Evolutionary conservation across 2,888 invertebrate species (phyloP), one percentile per base, ranked within the genome.

Genomic region (Cryptocheilus praepositus): DNA sequence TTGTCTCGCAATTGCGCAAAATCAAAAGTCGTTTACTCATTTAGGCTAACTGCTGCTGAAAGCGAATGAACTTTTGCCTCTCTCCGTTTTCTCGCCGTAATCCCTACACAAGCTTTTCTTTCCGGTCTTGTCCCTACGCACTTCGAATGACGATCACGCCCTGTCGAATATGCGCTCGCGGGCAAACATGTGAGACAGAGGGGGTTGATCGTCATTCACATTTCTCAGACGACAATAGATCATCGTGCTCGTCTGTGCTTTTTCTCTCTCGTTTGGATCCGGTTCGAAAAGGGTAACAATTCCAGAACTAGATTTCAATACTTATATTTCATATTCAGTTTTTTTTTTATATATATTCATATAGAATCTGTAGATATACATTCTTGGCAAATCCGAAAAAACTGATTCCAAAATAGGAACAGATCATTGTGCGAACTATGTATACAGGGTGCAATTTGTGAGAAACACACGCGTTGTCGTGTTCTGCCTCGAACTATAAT

Each of bases 391-490:
- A 83, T 84, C 79, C 80, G 81, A 83, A 84, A 86, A 86, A 83
- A 85, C 81, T 81, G 81, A 83, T 82, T 85, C 84, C 82, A 85
- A 85, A 85, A 84, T 83, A 82, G 85, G 85, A 86, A 86, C 83
- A 83, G 84, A 86, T 83, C 79, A 84, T 86, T 85, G 85, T 86
- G 86, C 85, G 83, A 86, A 85, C 85, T 86, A 84, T 86, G 84
- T 85, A 84, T 85, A 83, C 81, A 86, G 83, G 81, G 82, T 86
- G 83, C 81, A 85, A 83, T 82, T 82, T 81, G 81, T 82, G 79
- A 81, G 77, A 82, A 75, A 78, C 80, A 74, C 78, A 76, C 74
- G 71, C 73, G 66, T 74, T 64, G 73, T 77, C 70, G 70, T 74
- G 64, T 65, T 65, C 65, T 69, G 64, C 52, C 63, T 49, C 59